Evolutionary conservation across 2,797 vertebrate species (phyloP).

Genomic region (Chaunax sp.): DNA sequence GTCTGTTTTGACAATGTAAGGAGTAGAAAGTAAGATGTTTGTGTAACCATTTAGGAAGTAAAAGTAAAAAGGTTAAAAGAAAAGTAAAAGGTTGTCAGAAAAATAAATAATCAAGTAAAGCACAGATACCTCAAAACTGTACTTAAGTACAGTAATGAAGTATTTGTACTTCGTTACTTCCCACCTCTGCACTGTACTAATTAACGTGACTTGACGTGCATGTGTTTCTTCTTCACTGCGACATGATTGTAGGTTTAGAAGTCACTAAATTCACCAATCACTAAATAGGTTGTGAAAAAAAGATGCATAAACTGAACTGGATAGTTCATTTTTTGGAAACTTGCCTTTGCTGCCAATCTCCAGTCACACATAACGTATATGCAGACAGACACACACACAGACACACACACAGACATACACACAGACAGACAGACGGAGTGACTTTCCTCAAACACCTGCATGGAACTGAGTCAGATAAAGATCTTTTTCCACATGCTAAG

Average conservation of each 20-base stretch:
- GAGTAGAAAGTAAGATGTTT: too few relatives aligned
- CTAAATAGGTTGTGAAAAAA: constrained; percentile 18
- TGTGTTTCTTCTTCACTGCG: constrained; percentile 25
- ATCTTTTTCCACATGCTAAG: constrained; percentile 58
- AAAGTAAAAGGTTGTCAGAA: too few relatives aligned
- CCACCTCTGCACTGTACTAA: background rate
- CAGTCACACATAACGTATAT: background rate
- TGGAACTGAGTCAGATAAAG: constrained; percentile 43
- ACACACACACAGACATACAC: background rate
- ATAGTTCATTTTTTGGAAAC: background rate
- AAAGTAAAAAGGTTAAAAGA: too few relatives aligned
- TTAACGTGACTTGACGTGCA: background rate
- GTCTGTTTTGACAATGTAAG: too few relatives aligned
- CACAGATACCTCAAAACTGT: too few relatives aligned
- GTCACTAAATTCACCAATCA: constrained; percentile 30
- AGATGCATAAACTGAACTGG: constrained; percentile 24
- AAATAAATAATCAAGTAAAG: too few relatives aligned
- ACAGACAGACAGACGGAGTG: background rate
- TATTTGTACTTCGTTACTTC: background rate
- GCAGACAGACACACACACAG: background rate
- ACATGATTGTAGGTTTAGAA: constrained; percentile 31
- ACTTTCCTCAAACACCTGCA: constrained; percentile 35
- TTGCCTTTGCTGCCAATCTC: constrained; percentile 1
- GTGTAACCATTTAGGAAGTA: too few relatives aligned
- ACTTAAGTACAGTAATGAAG: too few relatives aligned